phyloP scores from a whole-genome alignment of 2,113 vertebrate species.

The Struthio camelus region DNA sequence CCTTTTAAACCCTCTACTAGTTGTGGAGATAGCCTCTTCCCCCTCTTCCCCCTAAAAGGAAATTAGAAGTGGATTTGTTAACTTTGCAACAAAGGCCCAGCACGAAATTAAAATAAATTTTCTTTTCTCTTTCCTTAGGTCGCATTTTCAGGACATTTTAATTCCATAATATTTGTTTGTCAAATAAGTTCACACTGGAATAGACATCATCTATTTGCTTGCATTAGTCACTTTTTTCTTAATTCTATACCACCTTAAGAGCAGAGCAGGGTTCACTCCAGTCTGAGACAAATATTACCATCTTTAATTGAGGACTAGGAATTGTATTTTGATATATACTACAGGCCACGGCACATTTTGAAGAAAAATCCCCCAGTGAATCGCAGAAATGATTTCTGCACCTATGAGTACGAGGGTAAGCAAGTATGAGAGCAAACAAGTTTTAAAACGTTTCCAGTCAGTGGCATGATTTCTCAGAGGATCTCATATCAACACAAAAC shows the following conservation, averaged over 20 bases:
- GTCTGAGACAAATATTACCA: neutral
- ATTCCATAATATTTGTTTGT: neutral
- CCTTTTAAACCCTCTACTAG: neutral
- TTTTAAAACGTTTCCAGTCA: neutral
- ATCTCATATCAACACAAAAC: neutral
- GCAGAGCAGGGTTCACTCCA: neutral
- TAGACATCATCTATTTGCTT: neutral
- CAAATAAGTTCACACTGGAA: neutral
- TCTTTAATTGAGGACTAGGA: neutral
- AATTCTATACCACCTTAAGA: neutral
- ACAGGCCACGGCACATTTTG: neutral
- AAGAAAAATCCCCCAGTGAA: neutral
- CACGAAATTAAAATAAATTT: slow-evolving; percentile 39
- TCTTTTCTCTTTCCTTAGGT: neutral
- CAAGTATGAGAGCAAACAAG: neutral
- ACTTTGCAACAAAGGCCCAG: slow-evolving; percentile 25
- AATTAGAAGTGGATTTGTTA: slow-evolving; percentile 14
- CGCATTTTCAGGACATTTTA: neutral
- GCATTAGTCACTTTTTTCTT: neutral
- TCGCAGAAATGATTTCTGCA: neutral
- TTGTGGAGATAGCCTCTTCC: neutral
- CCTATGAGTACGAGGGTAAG: neutral
- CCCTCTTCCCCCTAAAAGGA: neutral
- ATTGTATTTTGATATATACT: neutral
- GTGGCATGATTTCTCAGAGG: neutral